These are phyloP conservation scores for Folsomia candida DNA, from an alignment of 2,888 invertebrate genomes.

Conservation along the genomic window DNA sequence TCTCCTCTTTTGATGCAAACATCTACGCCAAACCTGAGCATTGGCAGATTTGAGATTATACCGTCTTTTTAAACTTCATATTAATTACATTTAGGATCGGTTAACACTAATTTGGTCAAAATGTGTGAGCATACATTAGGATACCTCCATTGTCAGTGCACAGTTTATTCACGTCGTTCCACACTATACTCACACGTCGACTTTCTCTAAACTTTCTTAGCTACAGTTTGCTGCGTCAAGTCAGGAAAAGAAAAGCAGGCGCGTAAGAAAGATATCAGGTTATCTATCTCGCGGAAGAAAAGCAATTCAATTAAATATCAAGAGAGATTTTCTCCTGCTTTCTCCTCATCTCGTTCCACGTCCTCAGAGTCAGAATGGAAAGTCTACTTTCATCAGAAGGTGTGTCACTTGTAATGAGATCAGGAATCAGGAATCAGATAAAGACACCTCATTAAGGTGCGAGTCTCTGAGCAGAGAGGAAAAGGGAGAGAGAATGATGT, in stretches of 20 bases:
- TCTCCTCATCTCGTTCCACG: background rate
- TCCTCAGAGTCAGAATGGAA: background rate
- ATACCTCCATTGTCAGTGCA: too few relatives aligned
- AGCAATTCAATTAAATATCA: slow-evolving; percentile 46
- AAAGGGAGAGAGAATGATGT: background rate
- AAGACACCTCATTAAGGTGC: slow-evolving; percentile 51
- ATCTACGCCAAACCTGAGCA: too few relatives aligned
- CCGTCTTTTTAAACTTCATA: too few relatives aligned
- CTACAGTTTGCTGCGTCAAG: too few relatives aligned
- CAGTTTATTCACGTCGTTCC: too few relatives aligned
- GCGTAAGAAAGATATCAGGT: background rate
- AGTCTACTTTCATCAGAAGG: background rate
- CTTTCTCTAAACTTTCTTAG: too few relatives aligned
- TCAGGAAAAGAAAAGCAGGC: background rate
- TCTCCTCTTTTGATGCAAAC: too few relatives aligned
- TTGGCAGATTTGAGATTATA: too few relatives aligned
- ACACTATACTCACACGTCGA: too few relatives aligned
- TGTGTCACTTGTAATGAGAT: slow-evolving; percentile 42
- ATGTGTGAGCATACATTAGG: too few relatives aligned
- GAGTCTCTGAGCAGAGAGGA: slow-evolving; percentile 33
- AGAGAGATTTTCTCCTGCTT: background rate
- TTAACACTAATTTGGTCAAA: too few relatives aligned
- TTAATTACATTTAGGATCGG: too few relatives aligned
- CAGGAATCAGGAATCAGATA: slow-evolving; percentile 40
- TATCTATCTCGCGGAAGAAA: background rate